Percentiles rank a stretch among this genome's conserved stretches.
Conservation (phyloP, 1,140 invertebrate genomes). For the Eumeta japonica region DNA sequence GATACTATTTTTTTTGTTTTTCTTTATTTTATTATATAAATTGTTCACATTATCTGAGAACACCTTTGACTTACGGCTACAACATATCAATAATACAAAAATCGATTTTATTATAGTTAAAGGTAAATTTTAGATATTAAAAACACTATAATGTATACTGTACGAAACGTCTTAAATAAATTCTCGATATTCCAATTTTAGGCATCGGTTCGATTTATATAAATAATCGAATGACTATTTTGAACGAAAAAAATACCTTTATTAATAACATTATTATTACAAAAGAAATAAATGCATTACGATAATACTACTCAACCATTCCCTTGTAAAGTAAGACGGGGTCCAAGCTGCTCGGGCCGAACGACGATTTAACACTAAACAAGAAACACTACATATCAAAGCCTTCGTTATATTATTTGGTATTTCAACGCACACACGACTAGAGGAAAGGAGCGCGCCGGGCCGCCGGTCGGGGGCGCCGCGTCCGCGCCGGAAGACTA, state of each 20-base stretch:
- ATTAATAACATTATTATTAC: too few relatives aligned
- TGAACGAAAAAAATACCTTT: too few relatives aligned
- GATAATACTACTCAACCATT: conserved; percentile 53
- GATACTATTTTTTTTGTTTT: conserved; percentile 43
- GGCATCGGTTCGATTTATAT: conserved; percentile 55
- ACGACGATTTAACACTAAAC: too few relatives aligned
- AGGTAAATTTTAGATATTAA: conserved; percentile 58
- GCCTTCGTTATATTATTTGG: conserved; percentile 54
- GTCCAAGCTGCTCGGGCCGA: conserved; percentile 52
- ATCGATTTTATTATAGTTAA: conserved; percentile 57
- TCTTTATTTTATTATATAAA: conserved; percentile 42
- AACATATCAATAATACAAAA: conserved; percentile 58
- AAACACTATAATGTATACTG: conserved; percentile 57
- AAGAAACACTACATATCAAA: conserved; percentile 45
- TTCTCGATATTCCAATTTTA: conserved; percentile 57
- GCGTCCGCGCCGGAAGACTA: conserved; percentile 39
- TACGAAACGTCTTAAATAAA: conserved; percentile 59
- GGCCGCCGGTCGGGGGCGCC: conserved; percentile 12
- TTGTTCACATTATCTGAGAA: conserved; percentile 52
- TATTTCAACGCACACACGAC: conserved; percentile 54
- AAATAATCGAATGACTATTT: conserved; percentile 55
- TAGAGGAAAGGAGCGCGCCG: conserved; percentile 26
- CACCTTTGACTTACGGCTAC: conserved; percentile 53
- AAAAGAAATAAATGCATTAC: conserved; percentile 56
- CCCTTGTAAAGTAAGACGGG: conserved; percentile 37